Evolutionary conservation across 2,797 vertebrate species (phyloP).

Genomic region (Hafferia zeledoni): DNA sequence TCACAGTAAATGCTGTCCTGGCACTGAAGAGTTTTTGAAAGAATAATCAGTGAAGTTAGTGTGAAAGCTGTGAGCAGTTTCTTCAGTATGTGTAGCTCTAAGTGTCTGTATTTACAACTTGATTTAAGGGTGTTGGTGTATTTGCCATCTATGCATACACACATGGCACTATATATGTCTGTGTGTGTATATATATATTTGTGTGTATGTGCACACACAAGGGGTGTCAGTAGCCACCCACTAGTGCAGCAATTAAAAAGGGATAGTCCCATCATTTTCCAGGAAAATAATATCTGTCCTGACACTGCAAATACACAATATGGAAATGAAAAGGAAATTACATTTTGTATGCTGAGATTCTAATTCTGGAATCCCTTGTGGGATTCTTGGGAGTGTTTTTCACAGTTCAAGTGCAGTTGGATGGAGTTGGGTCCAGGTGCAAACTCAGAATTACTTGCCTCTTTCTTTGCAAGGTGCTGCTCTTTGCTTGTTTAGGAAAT

Average conservation of each 20-base stretch:
- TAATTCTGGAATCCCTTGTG: background rate
- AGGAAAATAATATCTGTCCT: background rate
- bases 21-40: background rate
- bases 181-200: no score
- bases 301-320: accelerated
- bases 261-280: accelerated
- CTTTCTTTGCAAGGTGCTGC: background rate
- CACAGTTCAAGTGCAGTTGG: no score
- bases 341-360: background rate
- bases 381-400: background rate
- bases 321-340: background rate
- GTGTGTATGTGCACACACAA: no score
- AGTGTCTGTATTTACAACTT: background rate
- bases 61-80: background rate
- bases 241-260: background rate
- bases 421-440: background rate
- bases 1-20: background rate
- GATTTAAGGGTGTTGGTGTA: background rate
- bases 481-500: background rate
- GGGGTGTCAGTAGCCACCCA: background rate
- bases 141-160: accelerated
- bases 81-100: background rate
- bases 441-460: accelerated
- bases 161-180: accelerated
- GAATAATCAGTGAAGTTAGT: background rate